Evolutionary conservation across 2,797 vertebrate species (phyloP).

Genomic region (Todus mexicanus): DNA sequence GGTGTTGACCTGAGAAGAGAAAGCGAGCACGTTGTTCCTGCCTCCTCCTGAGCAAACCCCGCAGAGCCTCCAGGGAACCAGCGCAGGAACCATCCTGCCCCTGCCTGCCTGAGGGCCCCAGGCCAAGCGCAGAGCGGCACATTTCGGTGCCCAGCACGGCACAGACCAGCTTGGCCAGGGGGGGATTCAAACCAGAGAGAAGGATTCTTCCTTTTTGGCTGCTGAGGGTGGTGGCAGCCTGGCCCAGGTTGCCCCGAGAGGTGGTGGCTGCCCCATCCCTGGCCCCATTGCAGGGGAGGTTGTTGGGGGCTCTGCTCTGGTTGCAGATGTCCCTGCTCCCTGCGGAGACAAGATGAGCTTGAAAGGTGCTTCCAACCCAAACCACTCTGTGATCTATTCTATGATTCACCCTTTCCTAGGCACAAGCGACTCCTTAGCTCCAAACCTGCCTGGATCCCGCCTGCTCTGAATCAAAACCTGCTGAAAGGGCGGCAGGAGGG

Average conservation of each 20-base stretch:
- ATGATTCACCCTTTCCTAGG: neutral
- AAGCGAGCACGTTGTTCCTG: neutral
- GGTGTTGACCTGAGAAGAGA: neutral
- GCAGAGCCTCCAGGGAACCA: neutral
- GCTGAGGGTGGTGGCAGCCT: neutral
- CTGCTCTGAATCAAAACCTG: neutral
- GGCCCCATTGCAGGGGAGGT: neutral
- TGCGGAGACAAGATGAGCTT: neutral
- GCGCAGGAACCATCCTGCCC: too few species aligned
- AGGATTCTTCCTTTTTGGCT: too few species aligned
- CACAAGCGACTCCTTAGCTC: neutral
- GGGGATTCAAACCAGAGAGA: neutral
- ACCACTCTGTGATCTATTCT: neutral
- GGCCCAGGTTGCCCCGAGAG: neutral
- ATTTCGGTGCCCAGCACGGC: too few species aligned
- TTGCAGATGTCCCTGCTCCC: neutral
- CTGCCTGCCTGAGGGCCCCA: neutral
- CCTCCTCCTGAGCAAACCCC: neutral
- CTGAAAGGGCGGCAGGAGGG: neutral
- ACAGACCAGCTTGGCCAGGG: neutral
- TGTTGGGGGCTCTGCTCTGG: neutral
- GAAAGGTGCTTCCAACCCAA: neutral
- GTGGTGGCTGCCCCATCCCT: neutral
- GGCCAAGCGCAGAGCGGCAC: neutral
- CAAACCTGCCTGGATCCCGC: neutral